A percentile compares a stretch with the other conserved stretches of the same genome.
Evolutionary conservation across 2,888 invertebrate species (phyloP).

Genomic region (Metopia argyrocephala): DNA sequence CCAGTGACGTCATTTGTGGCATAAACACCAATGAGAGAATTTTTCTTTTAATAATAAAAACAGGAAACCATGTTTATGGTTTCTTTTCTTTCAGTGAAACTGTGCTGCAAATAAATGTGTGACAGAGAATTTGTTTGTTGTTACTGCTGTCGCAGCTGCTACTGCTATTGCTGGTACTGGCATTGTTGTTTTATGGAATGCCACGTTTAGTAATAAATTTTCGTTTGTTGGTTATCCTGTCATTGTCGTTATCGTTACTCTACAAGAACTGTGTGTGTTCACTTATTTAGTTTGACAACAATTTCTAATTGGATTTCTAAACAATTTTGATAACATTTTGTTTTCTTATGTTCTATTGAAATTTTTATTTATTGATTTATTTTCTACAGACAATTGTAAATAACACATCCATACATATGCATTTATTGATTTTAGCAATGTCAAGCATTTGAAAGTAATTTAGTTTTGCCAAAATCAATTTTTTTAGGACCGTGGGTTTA

Average conservation of each 20-base stretch:
- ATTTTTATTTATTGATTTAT: not conserved
- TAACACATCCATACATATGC: too few relatives aligned
- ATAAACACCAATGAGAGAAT: conserved; percentile 41
- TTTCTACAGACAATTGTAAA: not conserved
- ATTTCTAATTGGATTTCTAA: not conserved
- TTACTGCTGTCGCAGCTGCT: not conserved
- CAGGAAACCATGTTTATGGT: not conserved
- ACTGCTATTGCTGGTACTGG: not conserved
- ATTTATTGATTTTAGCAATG: too few relatives aligned
- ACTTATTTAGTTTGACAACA: not conserved
- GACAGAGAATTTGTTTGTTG: not conserved
- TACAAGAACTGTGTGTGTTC: not conserved
- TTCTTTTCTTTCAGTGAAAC: not conserved
- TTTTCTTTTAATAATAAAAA: not conserved
- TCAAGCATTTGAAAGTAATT: too few relatives aligned
- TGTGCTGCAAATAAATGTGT: not conserved
- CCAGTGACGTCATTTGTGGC: conserved; percentile 33
- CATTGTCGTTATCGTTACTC: not conserved
- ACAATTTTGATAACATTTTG: not conserved
- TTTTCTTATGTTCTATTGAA: not conserved
- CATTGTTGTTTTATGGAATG: not conserved
- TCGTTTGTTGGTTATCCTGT: not conserved
- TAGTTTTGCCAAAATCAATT: too few relatives aligned
- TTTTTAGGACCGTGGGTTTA: too few relatives aligned
- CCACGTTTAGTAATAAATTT: not conserved